Percentiles rank a stretch among this genome's conserved stretches.
Evolutionary conservation across 2,113 vertebrate species (phyloP).

Genomic region (Barbus barbus): DNA sequence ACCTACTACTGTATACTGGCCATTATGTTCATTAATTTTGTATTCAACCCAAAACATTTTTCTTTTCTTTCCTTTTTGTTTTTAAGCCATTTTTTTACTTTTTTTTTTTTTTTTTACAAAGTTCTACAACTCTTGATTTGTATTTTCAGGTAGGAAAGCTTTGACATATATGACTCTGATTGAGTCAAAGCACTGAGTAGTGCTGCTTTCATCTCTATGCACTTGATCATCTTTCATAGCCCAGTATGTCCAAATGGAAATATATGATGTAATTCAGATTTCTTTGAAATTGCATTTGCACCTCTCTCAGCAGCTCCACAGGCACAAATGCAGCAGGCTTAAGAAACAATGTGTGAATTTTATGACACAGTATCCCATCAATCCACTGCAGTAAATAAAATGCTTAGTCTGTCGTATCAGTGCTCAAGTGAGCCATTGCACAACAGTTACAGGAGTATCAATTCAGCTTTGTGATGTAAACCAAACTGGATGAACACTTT

Average conservation of each 20-base stretch:
- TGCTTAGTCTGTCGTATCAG: background rate
- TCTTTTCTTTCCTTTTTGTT: too few relatives aligned
- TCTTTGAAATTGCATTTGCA: slow-evolving; percentile 11
- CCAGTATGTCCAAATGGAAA: background rate
- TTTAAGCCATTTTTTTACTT: too few relatives aligned
- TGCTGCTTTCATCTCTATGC: background rate
- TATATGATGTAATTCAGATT: slow-evolving; percentile 9
- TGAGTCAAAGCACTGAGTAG: background rate
- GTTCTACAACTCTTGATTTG: background rate
- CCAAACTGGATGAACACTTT: too few relatives aligned
- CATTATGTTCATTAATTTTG: too few relatives aligned
- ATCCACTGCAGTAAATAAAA: background rate
- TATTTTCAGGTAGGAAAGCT: background rate
- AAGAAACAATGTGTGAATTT: slow-evolving; percentile 13
- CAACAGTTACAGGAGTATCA: background rate
- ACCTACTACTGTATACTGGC: too few relatives aligned
- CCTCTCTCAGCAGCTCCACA: background rate
- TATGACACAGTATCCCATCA: background rate
- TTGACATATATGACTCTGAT: background rate
- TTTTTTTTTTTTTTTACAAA: too few relatives aligned
- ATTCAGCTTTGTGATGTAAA: too few relatives aligned
- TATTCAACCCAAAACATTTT: too few relatives aligned
- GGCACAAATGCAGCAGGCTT: background rate
- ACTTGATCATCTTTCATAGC: background rate
- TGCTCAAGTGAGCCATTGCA: background rate